phyloP scores from a whole-genome alignment of 1,140 invertebrate species.

The Diachasmimorpha longicaudata region DNA sequence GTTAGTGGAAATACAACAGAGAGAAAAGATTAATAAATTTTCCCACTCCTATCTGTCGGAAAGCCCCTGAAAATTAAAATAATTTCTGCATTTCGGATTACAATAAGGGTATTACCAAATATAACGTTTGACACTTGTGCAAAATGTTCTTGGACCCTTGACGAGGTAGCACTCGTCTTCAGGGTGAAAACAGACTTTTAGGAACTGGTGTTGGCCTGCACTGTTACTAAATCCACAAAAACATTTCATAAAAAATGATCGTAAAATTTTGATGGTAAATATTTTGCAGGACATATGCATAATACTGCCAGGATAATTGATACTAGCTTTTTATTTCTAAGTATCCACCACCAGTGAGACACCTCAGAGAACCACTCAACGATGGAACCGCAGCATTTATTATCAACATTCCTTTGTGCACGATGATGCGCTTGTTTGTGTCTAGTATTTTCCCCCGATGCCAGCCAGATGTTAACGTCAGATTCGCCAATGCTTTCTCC shows the following conservation, averaged over 20 bases:
- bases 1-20: too few species aligned
- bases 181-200: too few species aligned
- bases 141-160: too few species aligned
- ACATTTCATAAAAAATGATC: background rate
- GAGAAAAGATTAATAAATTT: too few species aligned
- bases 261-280: background rate
- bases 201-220: too few species aligned
- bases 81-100: too few species aligned
- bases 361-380: background rate
- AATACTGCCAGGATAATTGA: background rate
- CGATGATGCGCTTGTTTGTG: background rate
- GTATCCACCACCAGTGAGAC: background rate
- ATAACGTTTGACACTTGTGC: too few species aligned
- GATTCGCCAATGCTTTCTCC: background rate
- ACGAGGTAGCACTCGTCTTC: too few species aligned
- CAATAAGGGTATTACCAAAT: too few species aligned
- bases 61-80: too few species aligned
- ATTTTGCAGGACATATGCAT: background rate
- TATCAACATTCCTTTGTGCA: conserved; percentile 7
- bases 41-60: too few species aligned
- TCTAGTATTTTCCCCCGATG: background rate
- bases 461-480: background rate
- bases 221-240: too few species aligned
- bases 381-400: conserved; percentile 3
- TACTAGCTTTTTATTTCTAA: background rate